These are phyloP conservation scores for Goniozus legneri DNA, from an alignment of 1,140 invertebrate species.

Conservation along the genomic window DNA sequence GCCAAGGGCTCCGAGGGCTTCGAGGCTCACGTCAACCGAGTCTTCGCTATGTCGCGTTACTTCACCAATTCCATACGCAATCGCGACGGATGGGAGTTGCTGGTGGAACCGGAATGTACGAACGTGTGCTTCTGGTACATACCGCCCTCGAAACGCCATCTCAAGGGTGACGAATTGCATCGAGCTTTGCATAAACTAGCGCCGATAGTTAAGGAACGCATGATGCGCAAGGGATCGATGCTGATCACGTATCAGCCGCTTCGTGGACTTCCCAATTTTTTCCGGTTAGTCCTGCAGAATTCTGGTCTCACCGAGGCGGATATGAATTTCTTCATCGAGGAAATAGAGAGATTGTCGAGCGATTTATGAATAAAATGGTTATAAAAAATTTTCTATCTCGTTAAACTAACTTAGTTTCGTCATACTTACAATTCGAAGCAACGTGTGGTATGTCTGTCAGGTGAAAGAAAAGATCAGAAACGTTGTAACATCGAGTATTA, in stretches of 20 bases:
- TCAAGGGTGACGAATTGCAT: slow-evolving; percentile 65
- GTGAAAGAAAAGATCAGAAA: too few relatives aligned
- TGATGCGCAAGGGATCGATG: slow-evolving; percentile 93
- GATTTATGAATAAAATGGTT: slow-evolving; percentile 66
- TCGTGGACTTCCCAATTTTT: slow-evolving; percentile 81
- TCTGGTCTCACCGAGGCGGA: slow-evolving; percentile 76
- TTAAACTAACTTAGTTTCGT: too few relatives aligned
- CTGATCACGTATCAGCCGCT: slow-evolving; percentile 94
- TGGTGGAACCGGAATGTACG: slow-evolving; percentile 83
- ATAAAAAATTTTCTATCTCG: too few relatives aligned
- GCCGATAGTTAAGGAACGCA: slow-evolving; percentile 87
- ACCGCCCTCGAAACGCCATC: slow-evolving; percentile 61
- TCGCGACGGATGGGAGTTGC: slow-evolving; percentile 69
- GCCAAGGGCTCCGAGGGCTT: slow-evolving; percentile 84
- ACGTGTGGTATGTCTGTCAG: too few relatives aligned
- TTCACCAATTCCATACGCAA: slow-evolving; percentile 67
- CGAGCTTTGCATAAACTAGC: slow-evolving; percentile 75
- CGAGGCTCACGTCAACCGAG: slow-evolving; percentile 73
- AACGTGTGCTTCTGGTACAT: slow-evolving; percentile 97
- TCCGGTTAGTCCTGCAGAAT: slow-evolving; percentile 89
- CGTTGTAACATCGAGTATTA: too few relatives aligned
- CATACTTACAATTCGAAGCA: too few relatives aligned
- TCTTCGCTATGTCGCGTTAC: slow-evolving; percentile 71
- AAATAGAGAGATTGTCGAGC: slow-evolving; percentile 78
- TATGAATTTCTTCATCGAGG: slow-evolving; percentile 81